A percentile compares a stretch with the other conserved stretches of the same genome.
Conservation (phyloP, 2,113 vertebrate species). For the Anser cygnoides region DNA sequence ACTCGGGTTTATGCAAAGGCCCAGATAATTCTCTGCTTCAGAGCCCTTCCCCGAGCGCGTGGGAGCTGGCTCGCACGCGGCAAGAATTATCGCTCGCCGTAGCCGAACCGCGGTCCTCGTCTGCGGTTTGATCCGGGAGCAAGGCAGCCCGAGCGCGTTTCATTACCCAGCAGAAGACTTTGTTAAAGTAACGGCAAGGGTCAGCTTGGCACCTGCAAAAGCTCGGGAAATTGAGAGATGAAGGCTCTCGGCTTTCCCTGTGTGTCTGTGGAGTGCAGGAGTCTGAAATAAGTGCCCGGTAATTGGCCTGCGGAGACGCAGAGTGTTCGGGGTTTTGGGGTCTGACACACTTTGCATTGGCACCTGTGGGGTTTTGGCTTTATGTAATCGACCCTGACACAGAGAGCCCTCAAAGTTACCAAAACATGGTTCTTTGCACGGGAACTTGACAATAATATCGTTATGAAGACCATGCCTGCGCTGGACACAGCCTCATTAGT, state of each 20-base stretch:
- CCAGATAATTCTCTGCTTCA: neutral
- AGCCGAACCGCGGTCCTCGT: neutral
- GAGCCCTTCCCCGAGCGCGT: neutral
- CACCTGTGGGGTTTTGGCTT: rapidly evolving
- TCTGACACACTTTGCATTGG: rapidly evolving
- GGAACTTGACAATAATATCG: rapidly evolving
- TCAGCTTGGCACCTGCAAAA: neutral
- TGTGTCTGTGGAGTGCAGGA: rapidly evolving
- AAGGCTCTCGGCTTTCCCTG: neutral
- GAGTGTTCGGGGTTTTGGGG: neutral
- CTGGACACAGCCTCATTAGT: neutral
- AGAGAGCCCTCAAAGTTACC: rapidly evolving
- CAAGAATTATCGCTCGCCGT: neutral
- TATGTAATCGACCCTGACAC: rapidly evolving
- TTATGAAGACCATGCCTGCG: neutral
- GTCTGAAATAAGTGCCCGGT: neutral
- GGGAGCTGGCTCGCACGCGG: rapidly evolving
- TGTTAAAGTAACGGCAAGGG: neutral
- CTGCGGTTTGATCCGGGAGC: neutral
- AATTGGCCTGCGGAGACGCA: neutral
- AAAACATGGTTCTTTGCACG: neutral
- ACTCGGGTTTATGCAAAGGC: neutral
- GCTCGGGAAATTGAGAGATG: neutral
- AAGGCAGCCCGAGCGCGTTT: neutral
- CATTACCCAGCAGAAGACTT: neutral